Conservation (phyloP, 2,888 invertebrate species). For the Bursaphelenchus okinawaensis region DNA sequence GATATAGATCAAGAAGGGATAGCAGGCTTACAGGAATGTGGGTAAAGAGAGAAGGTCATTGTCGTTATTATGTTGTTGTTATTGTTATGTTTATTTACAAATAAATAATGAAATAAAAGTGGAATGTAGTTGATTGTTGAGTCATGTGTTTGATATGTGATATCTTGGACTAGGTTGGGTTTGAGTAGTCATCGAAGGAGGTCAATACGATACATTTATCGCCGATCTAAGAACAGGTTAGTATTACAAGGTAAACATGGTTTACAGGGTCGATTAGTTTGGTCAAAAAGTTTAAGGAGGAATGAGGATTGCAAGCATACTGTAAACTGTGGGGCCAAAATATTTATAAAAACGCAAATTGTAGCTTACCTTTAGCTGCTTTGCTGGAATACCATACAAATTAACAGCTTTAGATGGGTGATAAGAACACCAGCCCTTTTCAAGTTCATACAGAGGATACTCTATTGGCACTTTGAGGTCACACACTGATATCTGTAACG, state of each 20-base stretch:
- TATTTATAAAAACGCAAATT: background rate
- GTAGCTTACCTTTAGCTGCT: slow-evolving; percentile 19
- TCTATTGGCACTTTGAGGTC: slow-evolving; percentile 12
- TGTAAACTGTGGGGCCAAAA: too few species aligned
- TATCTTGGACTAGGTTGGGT: too few species aligned
- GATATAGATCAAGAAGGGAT: too few species aligned
- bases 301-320: too few species aligned
- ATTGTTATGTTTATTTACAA: background rate
- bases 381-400: slow-evolving; percentile 29
- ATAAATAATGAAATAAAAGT: background rate
- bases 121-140: background rate
- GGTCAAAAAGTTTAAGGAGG: too few species aligned
- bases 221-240: background rate
- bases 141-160: background rate
- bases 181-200: background rate
- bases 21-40: too few species aligned
- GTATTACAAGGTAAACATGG: too few species aligned
- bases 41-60: too few species aligned
- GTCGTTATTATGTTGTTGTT: too few species aligned
- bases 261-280: too few species aligned
- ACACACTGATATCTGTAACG: background rate
- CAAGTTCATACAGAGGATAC: slow-evolving; percentile 24
- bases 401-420: slow-evolving; percentile 25
- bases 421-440: slow-evolving; percentile 24
- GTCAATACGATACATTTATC: background rate